Evolutionary conservation across 2,888 invertebrate genomes (phyloP), one percentile per base, ranked within the genome.

Genomic region (Dynastes grantii): DNA sequence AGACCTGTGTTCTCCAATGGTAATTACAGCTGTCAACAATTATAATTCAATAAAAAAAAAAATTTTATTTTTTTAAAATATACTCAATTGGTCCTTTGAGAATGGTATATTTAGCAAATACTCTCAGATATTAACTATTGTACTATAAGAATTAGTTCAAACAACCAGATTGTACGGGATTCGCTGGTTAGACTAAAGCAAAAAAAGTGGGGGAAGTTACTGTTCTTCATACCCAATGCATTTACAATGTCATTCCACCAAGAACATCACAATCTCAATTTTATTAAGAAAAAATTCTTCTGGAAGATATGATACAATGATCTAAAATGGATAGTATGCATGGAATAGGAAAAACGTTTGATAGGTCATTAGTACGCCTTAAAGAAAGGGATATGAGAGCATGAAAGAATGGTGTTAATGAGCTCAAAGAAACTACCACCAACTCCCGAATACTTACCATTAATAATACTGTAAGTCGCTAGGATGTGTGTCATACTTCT

Each of bases 381-480:
- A 32, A 63, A 63, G 32, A 63, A 22, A 61, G 32, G 49, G 40
- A 22, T 45, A 61, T 75, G 73, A 51, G 16, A 68, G 68, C 68
- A 51, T 68, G 68, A 63, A 58, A 22, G 63, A 75, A 32, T 49
- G 45, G 73, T 71, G 37, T 71, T 58, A 71, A 71, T 61, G 61
- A 61, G 55, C 1, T 11, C 29, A 75, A 11, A 45, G 11, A 45
- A 2, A 11, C 45, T 2, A 11, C 45, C 45, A 2, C 45, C 45
- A 11, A 2, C 45, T 45, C 8, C 8, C 11, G 11, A 45, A 45
- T 45, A 73, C 90, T 91, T 86, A 93, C 94, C 94, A 89, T 94
- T 94, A 84, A 94, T 89, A 89, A 94, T 93, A 91, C 94, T 93
- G 90, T 94, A 94, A 8, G 94, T 94, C 82, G 91, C 90, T 82